Conservation (phyloP, 2,888 invertebrate genomes). For the Caenorhabditis macrosperma region DNA sequence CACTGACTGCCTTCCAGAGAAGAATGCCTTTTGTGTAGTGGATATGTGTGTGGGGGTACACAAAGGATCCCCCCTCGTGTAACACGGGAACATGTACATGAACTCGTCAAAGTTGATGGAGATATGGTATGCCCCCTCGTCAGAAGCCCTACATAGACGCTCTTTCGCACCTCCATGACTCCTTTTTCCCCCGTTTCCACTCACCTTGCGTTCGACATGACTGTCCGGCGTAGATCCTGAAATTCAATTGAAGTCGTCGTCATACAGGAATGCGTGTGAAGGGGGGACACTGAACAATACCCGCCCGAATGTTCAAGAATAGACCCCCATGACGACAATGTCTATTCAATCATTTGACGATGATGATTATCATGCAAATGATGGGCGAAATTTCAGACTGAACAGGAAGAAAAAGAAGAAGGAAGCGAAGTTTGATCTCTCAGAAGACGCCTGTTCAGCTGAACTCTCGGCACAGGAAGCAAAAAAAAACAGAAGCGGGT, state of each 20-base stretch:
- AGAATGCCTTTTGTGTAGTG: not conserved
- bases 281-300: not conserved
- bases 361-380: constrained; percentile 36
- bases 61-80: constrained; percentile 4
- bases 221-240: constrained; percentile 58
- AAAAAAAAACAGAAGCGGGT: not conserved
- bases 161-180: not conserved
- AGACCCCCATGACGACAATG: not conserved
- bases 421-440: constrained; percentile 9
- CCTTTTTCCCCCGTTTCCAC: constrained; percentile 4
- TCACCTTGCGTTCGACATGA: constrained; percentile 60
- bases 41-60: not conserved
- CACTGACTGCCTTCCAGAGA: no score
- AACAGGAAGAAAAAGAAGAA: not conserved
- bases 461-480: not conserved
- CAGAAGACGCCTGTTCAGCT: not conserved
- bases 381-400: constrained; percentile 4
- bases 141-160: not conserved
- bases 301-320: no score
- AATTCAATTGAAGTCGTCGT: constrained; percentile 17
- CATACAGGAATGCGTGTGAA: constrained; percentile 1
- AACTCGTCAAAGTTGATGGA: constrained; percentile 41
- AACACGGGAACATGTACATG: constrained; percentile 27
- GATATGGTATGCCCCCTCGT: not conserved
- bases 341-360: constrained; percentile 8